Evolutionary conservation across 53 echinoderm and acorn worm genomes (phyloP).

Genomic region (Hippasteria phrygiana): DNA sequence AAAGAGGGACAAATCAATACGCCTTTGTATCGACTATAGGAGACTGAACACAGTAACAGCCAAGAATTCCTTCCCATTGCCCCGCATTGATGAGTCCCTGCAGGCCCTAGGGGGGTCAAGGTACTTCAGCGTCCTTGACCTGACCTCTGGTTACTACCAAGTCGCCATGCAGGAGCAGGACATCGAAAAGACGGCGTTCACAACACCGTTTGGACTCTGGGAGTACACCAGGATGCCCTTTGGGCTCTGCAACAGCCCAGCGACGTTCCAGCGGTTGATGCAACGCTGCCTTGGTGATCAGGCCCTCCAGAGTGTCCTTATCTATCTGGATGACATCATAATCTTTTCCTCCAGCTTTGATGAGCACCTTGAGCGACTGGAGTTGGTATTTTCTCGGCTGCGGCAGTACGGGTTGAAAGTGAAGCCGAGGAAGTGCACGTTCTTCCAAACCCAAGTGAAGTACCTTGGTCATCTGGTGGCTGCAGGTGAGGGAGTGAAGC

Average conservation of each 20-base stretch:
- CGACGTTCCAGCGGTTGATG: slow-evolving; percentile 18
- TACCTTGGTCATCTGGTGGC: too few relatives aligned
- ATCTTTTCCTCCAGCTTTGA: too few relatives aligned
- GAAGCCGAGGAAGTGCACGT: too few relatives aligned
- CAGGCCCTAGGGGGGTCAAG: slow-evolving; percentile 22
- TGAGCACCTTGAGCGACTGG: too few relatives aligned
- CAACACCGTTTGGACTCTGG: slow-evolving; percentile 25
- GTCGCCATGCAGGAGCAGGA: not conserved
- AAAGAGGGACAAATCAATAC: slow-evolving; percentile 9
- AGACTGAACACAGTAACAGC: not conserved
- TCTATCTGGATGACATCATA: slow-evolving; percentile 40
- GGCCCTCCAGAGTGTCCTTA: slow-evolving; percentile 11
- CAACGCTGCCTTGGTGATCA: slow-evolving; percentile 46
- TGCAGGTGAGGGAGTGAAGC: too few relatives aligned
- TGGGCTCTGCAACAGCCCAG: slow-evolving; percentile 14
- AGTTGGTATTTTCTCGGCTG: too few relatives aligned
- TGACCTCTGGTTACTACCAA: not conserved
- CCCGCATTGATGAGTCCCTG: slow-evolving; percentile 39
- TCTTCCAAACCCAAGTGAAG: too few relatives aligned
- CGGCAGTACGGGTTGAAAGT: too few relatives aligned
- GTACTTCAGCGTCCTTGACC: slow-evolving; percentile 5
- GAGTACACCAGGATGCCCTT: slow-evolving; percentile 47
- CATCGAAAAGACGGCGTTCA: too few relatives aligned
- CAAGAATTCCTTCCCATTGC: slow-evolving; percentile 21
- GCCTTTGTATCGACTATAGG: not conserved